Percentiles rank a stretch among this genome's conserved stretches.
Evolutionary conservation across 2,888 invertebrate genomes (phyloP).

Genomic region (Ophion costatus): DNA sequence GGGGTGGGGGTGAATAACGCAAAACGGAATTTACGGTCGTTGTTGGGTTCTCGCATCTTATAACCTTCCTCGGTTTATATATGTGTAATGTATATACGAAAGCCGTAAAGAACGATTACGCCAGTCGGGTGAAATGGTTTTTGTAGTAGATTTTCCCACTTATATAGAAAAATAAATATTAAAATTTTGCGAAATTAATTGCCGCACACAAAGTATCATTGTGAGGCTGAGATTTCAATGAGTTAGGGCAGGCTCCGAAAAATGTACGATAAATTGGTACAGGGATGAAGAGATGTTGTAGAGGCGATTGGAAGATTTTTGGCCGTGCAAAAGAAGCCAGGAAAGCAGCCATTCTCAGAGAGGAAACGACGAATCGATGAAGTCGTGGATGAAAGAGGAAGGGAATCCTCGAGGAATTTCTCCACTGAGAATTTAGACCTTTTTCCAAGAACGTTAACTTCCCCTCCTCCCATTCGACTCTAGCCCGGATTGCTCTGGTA

Average conservation of each 20-base stretch:
- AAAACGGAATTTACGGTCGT: conserved; percentile 29
- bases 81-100: neutral
- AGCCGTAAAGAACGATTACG: conserved; percentile 40
- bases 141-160: neutral
- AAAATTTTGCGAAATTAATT: conserved; percentile 17
- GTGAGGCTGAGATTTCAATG: neutral
- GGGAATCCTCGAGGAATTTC: conserved; percentile 29
- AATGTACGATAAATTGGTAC: conserved; percentile 14
- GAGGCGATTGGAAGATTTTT: conserved; percentile 24
- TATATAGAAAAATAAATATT: neutral
- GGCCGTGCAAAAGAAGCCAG: neutral
- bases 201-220: neutral
- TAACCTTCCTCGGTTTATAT: conserved; percentile 27
- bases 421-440: conserved; percentile 37
- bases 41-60: conserved; percentile 40
- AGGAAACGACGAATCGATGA: conserved; percentile 41
- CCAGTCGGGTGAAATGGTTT: conserved; percentile 6
- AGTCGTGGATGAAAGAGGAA: conserved; percentile 19
- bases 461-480: conserved; percentile 39
- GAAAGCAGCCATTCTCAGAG: conserved; percentile 15
- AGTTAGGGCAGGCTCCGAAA: neutral
- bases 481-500: conserved; percentile 46
- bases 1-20: neutral
- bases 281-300: neutral
- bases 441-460: conserved; percentile 31